Base-by-base conservation (phyloP, 2,888 invertebrate species). In the Aleiodes leptofemur region DNA sequence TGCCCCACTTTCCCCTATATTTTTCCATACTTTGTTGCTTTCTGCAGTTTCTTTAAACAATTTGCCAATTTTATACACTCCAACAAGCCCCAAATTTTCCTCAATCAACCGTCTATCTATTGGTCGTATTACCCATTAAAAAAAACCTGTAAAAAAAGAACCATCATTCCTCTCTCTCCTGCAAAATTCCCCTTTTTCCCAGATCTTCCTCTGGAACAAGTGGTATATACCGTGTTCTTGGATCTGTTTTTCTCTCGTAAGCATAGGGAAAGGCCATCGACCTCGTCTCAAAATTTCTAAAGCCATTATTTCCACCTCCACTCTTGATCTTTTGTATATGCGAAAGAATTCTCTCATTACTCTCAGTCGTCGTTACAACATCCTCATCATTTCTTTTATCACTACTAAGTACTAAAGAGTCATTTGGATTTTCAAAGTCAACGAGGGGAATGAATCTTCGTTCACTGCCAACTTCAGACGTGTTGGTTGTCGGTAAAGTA, bases 201-300 rank as follows among this genome's bases (percentile, higher is more conserved):
- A 89, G 78, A 48, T 89, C 89, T 51, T 88, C 87, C 29, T 86
- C 85, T 0, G 88, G 86, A 34, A 87, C 81, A 55, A 89, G 72
- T n/a, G 89, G 89, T 75, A 89, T 89, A 69, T 89, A 89, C 51
- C 88, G 85, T n/a, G 89, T 89, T 69, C 84, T 82, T 0, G 86
- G 86, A 78, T 89, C 88, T 29, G 84, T 86, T 68, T 84, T 85
- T n/a, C 84, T 83, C 55, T 88, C 89, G 75, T 89, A 89, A 4
- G 85, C 86, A 73, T 89, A 89, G 1, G 89, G 89, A 72, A 88
- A 88, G 4, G 86, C 81, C 77, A 88, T 84, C 2, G 86, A 77
- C 31, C 82, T 81, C 23, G 77, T 71, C 31, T 23, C 51, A 0
- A 53, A 23, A 13, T 8, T 66, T 43, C 74, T 71, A 51, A 34